These are phyloP conservation scores for Oncorhynchus clarkii DNA, from an alignment of 2,113 vertebrate species.

Conservation along the genomic window DNA sequence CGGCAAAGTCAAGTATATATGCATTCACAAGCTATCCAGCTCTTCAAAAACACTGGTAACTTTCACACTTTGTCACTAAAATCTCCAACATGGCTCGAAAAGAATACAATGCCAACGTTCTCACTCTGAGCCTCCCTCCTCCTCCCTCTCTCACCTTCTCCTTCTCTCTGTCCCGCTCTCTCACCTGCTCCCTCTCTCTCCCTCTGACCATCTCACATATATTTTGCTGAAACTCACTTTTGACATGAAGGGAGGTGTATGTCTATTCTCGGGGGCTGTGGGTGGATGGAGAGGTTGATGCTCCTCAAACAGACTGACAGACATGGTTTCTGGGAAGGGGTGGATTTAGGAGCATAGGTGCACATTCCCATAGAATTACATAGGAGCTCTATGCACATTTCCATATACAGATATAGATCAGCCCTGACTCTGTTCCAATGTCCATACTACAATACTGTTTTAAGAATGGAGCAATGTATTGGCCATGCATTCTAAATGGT, in stretches of 20 bases:
- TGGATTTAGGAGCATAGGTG: background rate
- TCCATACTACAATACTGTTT: too few species aligned
- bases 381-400: too few species aligned
- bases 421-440: too few species aligned
- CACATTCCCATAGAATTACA: background rate
- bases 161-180: background rate
- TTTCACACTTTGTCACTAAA: conserved; percentile 1
- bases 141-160: background rate
- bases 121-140: background rate
- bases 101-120: background rate
- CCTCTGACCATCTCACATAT: background rate
- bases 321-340: background rate
- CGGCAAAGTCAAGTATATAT: background rate
- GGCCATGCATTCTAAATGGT: too few species aligned
- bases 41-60: background rate
- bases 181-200: background rate
- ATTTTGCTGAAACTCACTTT: background rate
- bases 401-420: too few species aligned
- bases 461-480: too few species aligned
- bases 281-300: background rate
- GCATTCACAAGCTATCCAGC: background rate
- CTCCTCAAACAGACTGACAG: background rate
- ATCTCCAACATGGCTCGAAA: background rate
- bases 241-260: background rate
- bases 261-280: background rate